A percentile compares a stretch with the other conserved stretches of the same genome.
phyloP scores from a whole-genome alignment of 2,888 invertebrate genomes.

The Eristalinus sepulchralis region DNA sequence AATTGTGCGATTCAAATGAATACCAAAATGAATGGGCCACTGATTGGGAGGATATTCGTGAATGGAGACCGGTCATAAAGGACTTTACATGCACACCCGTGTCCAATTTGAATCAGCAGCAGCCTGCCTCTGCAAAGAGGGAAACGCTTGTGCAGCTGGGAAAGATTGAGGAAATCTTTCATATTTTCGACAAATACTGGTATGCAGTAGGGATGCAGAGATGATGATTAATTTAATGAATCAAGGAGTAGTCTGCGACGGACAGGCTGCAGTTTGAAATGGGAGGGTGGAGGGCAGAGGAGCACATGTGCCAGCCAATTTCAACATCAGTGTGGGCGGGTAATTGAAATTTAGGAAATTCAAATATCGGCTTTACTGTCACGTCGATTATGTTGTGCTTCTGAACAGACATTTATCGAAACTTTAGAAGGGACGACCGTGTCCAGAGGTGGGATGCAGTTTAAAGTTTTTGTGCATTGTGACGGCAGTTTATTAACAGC shows the following conservation, averaged over 20 bases:
- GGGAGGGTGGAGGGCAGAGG: not conserved
- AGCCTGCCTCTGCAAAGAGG: not conserved
- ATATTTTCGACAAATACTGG: not conserved
- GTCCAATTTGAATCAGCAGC: not conserved
- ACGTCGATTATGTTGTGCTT: not conserved
- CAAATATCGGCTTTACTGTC: not conserved
- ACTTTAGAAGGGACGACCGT: too few species aligned
- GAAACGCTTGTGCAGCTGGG: not conserved
- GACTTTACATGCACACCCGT: not conserved
- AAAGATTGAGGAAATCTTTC: not conserved
- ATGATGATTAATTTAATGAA: not conserved
- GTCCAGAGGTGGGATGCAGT: too few species aligned
- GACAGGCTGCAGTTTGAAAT: not conserved
- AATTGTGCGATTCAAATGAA: not conserved
- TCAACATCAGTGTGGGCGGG: not conserved
- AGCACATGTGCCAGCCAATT: too few species aligned
- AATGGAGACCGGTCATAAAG: slow-evolving; percentile 6
- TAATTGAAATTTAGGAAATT: not conserved
- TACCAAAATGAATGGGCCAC: slow-evolving; percentile 12
- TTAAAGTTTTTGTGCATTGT: too few species aligned
- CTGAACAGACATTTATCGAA: too few species aligned
- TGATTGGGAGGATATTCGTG: slow-evolving; percentile 23
- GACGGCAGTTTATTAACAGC: too few species aligned
- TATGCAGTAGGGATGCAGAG: not conserved
- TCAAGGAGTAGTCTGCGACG: not conserved